Conservation (phyloP, 2,888 invertebrate genomes). For the Leucophora obtusa region DNA sequence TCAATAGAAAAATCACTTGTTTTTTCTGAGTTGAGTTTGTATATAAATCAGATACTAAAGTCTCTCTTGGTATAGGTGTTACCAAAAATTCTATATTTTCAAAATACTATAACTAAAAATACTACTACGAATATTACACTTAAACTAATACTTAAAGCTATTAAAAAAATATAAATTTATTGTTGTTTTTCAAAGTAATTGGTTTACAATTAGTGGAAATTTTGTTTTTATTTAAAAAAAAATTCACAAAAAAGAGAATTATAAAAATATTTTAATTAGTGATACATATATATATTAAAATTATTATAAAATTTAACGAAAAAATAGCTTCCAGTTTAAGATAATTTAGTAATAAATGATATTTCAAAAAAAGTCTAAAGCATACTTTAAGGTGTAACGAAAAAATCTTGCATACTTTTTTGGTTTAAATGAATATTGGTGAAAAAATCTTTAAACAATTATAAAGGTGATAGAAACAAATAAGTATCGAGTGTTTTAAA, state of each 20-base stretch:
- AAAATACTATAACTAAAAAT: conserved; percentile 29
- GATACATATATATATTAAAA: not conserved
- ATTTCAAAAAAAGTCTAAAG: not conserved
- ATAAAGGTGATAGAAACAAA: too few species aligned
- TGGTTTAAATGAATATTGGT: too few species aligned
- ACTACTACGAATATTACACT: conserved; percentile 5
- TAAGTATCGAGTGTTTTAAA: too few species aligned
- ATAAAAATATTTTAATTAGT: not conserved
- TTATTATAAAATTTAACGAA: not conserved
- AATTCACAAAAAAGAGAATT: not conserved
- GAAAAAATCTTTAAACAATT: too few species aligned
- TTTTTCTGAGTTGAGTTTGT: conserved; percentile 2
- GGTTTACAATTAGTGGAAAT: not conserved
- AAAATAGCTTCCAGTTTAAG: not conserved
- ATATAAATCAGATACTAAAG: not conserved
- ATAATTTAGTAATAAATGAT: not conserved
- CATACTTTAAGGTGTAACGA: conserved; percentile 9
- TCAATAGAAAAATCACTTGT: not conserved
- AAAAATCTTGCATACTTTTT: too few species aligned
- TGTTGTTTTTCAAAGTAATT: not conserved
- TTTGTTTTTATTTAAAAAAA: not conserved
- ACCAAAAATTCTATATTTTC: conserved; percentile 11
- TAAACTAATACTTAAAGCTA: not conserved
- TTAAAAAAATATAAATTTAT: not conserved
- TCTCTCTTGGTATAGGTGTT: not conserved